Percentiles rank a stretch among this genome's conserved stretches.
These are phyloP conservation scores for Dipodomys ordii DNA, from an alignment of 2,113 vertebrate genomes.

Conservation along the genomic window DNA sequence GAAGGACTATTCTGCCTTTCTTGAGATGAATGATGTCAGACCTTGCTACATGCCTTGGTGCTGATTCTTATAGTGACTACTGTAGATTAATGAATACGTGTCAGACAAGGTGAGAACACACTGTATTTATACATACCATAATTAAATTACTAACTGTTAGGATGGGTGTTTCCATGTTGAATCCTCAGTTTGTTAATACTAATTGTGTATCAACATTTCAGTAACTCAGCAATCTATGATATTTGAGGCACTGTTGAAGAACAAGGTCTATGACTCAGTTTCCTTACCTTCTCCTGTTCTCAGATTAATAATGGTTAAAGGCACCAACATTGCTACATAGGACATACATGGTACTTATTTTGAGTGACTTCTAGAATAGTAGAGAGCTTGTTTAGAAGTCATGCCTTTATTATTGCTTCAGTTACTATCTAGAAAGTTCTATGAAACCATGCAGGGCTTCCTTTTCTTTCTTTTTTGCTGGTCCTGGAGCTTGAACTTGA, in stretches of 20 bases:
- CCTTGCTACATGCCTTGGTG: neutral
- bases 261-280: neutral
- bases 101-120: neutral
- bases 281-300: neutral
- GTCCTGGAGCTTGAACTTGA: too few species aligned
- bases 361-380: neutral
- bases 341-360: neutral
- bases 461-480: neutral
- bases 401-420: neutral
- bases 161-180: neutral
- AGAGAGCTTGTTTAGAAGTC: neutral
- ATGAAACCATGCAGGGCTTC: neutral
- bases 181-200: neutral
- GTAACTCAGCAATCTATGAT: neutral
- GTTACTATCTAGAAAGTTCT: neutral
- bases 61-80: neutral
- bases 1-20: neutral
- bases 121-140: neutral
- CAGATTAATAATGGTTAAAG: neutral
- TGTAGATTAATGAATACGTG: neutral
- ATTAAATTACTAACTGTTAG: neutral
- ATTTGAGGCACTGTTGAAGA: neutral
- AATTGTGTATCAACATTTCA: neutral
- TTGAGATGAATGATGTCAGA: neutral
- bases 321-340: rapidly evolving